Percentiles rank a stretch among this genome's conserved stretches.
phyloP scores from a whole-genome alignment of 2,113 vertebrate species.

The Rana temporaria region DNA sequence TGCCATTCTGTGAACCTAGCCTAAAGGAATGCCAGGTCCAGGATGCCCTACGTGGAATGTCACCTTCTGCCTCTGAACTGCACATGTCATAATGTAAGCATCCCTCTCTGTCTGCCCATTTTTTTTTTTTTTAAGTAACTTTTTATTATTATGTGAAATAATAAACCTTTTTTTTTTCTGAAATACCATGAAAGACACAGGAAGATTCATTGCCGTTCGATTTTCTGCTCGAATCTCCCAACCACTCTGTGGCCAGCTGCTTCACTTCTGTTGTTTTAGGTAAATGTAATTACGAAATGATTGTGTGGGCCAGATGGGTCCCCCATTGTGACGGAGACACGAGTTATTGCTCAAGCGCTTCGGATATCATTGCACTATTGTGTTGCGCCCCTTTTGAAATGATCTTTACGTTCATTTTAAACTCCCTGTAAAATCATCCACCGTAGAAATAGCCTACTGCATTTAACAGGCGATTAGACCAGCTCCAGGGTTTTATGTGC shows the following conservation, averaged over 20 bases:
- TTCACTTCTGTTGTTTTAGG: constrained; percentile 41
- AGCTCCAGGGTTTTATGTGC: no score
- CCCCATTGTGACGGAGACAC: constrained; percentile 18
- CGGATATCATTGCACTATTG: constrained; percentile 26
- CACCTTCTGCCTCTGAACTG: no score
- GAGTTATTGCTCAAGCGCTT: constrained; percentile 17
- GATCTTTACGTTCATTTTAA: neutral
- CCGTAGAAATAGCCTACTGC: neutral
- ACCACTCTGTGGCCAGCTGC: constrained; percentile 41
- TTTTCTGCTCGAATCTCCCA: constrained; percentile 43
- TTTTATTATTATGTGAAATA: no score
- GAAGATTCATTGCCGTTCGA: constrained; percentile 39
- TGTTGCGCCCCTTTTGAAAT: constrained; percentile 11
- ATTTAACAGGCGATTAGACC: no score
- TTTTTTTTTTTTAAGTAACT: no score
- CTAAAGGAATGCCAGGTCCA: no score
- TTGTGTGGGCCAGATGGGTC: constrained; percentile 41
- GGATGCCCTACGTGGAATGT: no score
- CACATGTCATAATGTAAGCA: no score
- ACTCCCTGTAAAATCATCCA: neutral
- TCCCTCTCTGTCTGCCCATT: no score
- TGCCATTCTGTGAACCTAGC: no score
- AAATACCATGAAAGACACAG: constrained; percentile 4
- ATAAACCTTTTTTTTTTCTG: neutral
- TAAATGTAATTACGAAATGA: constrained; percentile 41